Base-by-base conservation (phyloP, 2,113 vertebrate species). In the Tragelaphus imberbis region DNA sequence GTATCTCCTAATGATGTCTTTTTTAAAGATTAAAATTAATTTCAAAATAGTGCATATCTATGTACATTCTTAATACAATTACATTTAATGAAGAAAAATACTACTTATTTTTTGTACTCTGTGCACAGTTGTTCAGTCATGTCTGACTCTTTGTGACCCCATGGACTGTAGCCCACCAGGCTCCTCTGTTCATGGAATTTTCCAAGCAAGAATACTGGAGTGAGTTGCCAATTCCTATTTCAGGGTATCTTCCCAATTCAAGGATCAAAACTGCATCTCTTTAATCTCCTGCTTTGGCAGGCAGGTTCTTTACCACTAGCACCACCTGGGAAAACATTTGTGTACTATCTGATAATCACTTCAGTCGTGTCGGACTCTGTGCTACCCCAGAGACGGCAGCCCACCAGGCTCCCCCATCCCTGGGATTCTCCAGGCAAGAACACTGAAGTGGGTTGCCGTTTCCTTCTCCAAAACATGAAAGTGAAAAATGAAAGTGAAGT, bases 1-100 rank as follows among this genome's bases (percentile, higher is more conserved):
- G 68, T 71, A 12, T 40, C n/a, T 75, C 68, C 68, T 40, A 13
- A 44, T 65, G 13, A 95, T 75, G 40, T 17, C 3, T 51, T 79
- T 91, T 58, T 68, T 47, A 27, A 91, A 93, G 10, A 28, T 68
- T 88, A 84, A 82, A 94, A 81, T 81, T 81, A 85, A 77, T 59
- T 93, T 77, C 30, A 88, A 90, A 77, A 33, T 33, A 25, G 12
- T 91, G 1, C 5, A 61, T 84, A 3, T 3, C 7, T 93, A 96
- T 95, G 94, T 44, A 96, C 36, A 44, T 90, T 86, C 85, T 87
- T 97, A 94, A 63, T 68, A 77, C 94, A 92, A 88, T 89, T 92
- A 96, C 92, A 84, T 94, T 85, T 94, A 85, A 15, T 95, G 56
- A 61, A 84, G 16, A 81, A 75, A 94, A 90, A 27, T 89, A 90